Base-by-base conservation (phyloP, 1,140 invertebrate genomes). In the Heliconius congener region DNA sequence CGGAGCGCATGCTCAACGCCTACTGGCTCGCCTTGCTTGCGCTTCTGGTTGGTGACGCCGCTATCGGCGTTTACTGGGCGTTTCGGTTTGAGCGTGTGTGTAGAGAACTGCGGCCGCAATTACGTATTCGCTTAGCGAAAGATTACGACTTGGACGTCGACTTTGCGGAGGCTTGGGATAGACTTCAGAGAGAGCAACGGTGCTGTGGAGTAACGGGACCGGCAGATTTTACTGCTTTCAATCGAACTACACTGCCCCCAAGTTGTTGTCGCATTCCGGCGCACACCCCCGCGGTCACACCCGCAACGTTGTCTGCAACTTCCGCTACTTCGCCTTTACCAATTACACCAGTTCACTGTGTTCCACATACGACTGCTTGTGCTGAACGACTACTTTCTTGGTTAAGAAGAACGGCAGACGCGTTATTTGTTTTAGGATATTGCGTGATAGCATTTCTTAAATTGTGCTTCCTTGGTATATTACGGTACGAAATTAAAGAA, bases 371-470 rank as follows among this genome's bases (percentile, higher is more conserved):
- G 19, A 90, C 91, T 23, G 97, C 97, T 70, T 98, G 97, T 92
- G 96, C 96, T 46, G 96, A 96, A 66, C 92, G 95, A 77, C 93
- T 98, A 46, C 94, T 97, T 55, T 91, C 95, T 39, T 98, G 98
- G 96, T 94, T 98, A 27, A 95, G 96, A 77, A 96, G 96, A 85
- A 97, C 97, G 8, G 97, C 97, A 9, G 97, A 98, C 85, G 94
- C 97, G 39, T 95, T 98, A 11, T 98, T 98, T 85, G 97, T 98
- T 27, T 91, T 98, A 71, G 97, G 98, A 11, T 98, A 98, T 91
- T 98, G 98, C 92, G 98, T 98, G 55, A 97, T 98, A 80, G 97
- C 98, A 77, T 98, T 98, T 93, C 95, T 98, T 71, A 98, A 98
- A 94, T 95, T 98, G 83, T 98, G 97, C 95, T 98, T 98, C 95